Evolutionary conservation across 2,113 vertebrate genomes (phyloP), one percentile per base, ranked within the genome.

Genomic region (Chitala chitala): DNA sequence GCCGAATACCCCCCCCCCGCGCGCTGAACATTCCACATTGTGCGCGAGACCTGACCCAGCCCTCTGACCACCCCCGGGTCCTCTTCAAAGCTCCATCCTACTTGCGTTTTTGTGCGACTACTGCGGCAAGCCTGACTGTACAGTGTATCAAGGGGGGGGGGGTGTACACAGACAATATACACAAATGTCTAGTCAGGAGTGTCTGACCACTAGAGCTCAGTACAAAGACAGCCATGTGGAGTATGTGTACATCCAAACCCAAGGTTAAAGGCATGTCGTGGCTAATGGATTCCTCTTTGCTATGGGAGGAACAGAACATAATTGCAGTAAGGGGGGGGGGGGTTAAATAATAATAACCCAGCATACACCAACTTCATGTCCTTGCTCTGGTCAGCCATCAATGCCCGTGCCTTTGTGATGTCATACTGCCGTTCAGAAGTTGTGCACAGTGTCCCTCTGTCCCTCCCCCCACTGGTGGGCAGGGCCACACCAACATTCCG

Each of bases 321-420:
- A 22, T 4, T 17, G 59, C 15, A 38, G 17, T n/a, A n/a, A n/a
- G n/a, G 13, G 59, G 9, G 50, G 50, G 29, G 33, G 33, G 59
- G 59, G 15, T 36, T 22, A 69, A 33, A 36, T 26, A 69, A 36
- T 46, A 54, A 15, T 5, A 10, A 29, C 40, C 46, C 69, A 66
- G 9, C 22, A n/a, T 8, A n/a, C 40, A 48, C 40, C 20, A 5
- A 31, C 26, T 50, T 59, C 7, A n/a, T n/a, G n/a, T n/a, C n/a
- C 3, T n/a, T 7, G 6, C 33, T 50, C 17, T 24, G 48, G 61
- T 82, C 75, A 85, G 77, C 83, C 89, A 83, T 85, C 80, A 72
- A 86, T 22, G 1, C 84, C 85, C 78, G 17, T 46, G 17, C 44
- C 58, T 51, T 20, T 20, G 83, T 84, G 79, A 58, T 85, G 76